Evolutionary conservation across 2,888 invertebrate species (phyloP).

Genomic region (Drosophila parthenogenetica): DNA sequence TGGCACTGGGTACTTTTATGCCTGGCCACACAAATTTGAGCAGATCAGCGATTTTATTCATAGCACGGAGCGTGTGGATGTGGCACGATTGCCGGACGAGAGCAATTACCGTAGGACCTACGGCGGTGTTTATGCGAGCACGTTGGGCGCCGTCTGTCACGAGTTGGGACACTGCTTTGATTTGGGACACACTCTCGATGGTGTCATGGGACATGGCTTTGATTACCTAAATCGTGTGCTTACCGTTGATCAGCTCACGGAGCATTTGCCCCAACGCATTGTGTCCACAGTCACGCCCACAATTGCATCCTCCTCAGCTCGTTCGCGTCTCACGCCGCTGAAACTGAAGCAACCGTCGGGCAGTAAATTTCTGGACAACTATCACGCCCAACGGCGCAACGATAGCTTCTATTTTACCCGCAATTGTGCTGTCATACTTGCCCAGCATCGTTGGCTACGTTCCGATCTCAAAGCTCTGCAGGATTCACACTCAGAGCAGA

Average conservation of each 20-base stretch:
- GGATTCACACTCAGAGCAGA: constrained; percentile 15
- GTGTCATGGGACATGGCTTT: constrained; percentile 97
- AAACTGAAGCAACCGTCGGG: constrained; percentile 60
- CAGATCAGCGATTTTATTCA: constrained; percentile 87
- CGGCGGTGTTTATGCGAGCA: constrained; percentile 95
- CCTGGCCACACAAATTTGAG: constrained; percentile 92
- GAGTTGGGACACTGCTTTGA: constrained; percentile 96
- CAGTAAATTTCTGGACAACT: constrained; percentile 78
- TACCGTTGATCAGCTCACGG: constrained; percentile 86
- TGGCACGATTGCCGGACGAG: constrained; percentile 92
- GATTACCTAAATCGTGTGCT: constrained; percentile 93
- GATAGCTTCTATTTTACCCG: constrained; percentile 83
- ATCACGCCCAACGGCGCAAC: constrained; percentile 82
- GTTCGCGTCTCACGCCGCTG: constrained; percentile 80
- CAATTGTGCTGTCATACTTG: constrained; percentile 83
- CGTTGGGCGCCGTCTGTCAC: constrained; percentile 95
- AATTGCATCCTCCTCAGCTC: constrained; percentile 3
- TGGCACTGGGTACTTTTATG: constrained; percentile 95
- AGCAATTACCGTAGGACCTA: constrained; percentile 95
- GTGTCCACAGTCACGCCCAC: constrained; percentile 40
- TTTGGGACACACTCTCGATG: constrained; percentile 94
- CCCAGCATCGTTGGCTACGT: constrained; percentile 83
- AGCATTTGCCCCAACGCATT: constrained; percentile 82
- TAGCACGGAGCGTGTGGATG: constrained; percentile 88
- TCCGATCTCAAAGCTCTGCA: constrained; percentile 5